These are phyloP conservation scores for Leptosomus discolor DNA, from an alignment of 2,113 vertebrate genomes.

Conservation along the genomic window DNA sequence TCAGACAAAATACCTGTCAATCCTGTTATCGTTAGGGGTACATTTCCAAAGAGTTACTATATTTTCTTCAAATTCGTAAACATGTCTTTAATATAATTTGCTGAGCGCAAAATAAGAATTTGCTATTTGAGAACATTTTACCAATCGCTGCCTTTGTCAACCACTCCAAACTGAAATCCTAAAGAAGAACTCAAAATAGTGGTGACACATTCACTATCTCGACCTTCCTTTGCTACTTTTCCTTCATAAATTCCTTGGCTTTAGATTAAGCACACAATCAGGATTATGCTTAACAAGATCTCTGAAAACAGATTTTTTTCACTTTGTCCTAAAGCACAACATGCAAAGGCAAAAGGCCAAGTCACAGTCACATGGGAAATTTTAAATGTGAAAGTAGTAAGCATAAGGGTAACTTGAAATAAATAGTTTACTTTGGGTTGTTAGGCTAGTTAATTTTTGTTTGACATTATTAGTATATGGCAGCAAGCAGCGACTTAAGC, in stretches of 20 bases:
- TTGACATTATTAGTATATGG: slow-evolving; percentile 1
- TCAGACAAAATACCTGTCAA: not conserved
- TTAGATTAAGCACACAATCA: not conserved
- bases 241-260: not conserved
- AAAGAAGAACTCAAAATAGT: not conserved
- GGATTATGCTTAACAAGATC: not conserved
- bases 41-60: not conserved
- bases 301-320: not conserved
- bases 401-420: slow-evolving; percentile 4
- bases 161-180: not conserved
- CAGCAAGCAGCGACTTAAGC: not conserved
- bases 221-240: not conserved
- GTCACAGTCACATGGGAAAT: not conserved
- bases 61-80: not conserved
- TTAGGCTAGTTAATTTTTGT: slow-evolving; percentile 12
- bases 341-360: not conserved
- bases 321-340: not conserved
- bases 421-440: slow-evolving; percentile 11
- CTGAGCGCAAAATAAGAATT: not conserved
- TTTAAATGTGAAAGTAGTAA: slow-evolving; percentile 30
- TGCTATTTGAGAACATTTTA: not conserved
- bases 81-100: not conserved
- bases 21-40: not conserved
- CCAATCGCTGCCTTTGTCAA: not conserved
- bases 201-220: accelerated